A percentile compares a stretch with the other conserved stretches of the same genome.
phyloP scores from a whole-genome alignment of 2,888 invertebrate species.

The Erpobdella octoculata region DNA sequence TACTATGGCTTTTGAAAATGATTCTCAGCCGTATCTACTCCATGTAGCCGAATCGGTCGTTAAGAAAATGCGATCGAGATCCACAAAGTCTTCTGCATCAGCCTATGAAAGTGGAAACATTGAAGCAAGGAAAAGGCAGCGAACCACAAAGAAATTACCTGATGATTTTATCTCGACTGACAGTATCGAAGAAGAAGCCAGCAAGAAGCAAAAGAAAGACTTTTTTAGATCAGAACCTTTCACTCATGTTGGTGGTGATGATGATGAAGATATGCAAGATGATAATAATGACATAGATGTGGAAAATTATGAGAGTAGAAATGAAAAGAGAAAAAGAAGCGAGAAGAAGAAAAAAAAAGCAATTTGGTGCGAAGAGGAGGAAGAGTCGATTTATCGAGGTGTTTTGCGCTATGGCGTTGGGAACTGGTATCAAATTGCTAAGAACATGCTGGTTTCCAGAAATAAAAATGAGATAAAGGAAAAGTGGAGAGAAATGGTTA shows the following conservation, averaged over 20 bases:
- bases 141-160: conserved; percentile 8
- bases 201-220: neutral
- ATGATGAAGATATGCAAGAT: too few relatives aligned
- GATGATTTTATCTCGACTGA: conserved; percentile 10
- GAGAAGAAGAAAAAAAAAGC: neutral
- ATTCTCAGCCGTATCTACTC: neutral
- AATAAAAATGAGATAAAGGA: conserved; percentile 11
- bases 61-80: neutral
- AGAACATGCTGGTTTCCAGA: conserved; percentile 6
- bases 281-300: neutral
- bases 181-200: neutral
- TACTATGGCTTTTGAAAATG: neutral
- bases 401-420: conserved; percentile 13
- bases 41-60: neutral
- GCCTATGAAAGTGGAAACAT: neutral
- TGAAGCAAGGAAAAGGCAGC: conserved; percentile 1
- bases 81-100: neutral
- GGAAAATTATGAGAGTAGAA: neutral
- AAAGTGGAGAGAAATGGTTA: conserved; percentile 24
- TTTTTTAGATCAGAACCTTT: neutral
- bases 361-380: conserved; percentile 21
- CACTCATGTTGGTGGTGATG: neutral
- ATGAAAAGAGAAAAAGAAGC: neutral
- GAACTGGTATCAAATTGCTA: conserved; percentile 18
- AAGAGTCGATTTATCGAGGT: conserved; percentile 21